These are phyloP conservation scores for Ormyrus nitidulus DNA, from an alignment of 2,888 invertebrate genomes.

Conservation along the genomic window DNA sequence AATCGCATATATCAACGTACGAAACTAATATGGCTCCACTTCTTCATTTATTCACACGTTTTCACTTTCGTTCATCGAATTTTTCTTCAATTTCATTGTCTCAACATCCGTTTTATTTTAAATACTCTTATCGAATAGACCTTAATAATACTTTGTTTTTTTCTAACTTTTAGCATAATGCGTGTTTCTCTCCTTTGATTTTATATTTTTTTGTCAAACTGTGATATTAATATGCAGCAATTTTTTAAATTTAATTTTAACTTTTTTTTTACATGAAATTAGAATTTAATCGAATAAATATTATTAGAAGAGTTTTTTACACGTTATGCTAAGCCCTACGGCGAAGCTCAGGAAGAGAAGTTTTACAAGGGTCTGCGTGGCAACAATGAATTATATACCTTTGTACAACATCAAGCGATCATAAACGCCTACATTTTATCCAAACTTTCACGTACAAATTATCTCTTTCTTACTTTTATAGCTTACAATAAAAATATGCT, in stretches of 20 bases:
- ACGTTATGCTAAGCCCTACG: conserved; percentile 27
- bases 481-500: conserved; percentile 1
- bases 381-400: conserved; percentile 34
- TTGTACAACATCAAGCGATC: conserved; percentile 34
- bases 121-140: conserved; percentile 33
- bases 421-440: conserved; percentile 16
- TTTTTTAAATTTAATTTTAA: background rate
- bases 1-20: conserved; percentile 48
- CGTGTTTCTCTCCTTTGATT: background rate
- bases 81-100: conserved; percentile 8
- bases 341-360: conserved; percentile 34
- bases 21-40: conserved; percentile 47
- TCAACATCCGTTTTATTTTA: background rate
- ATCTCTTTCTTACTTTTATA: background rate
- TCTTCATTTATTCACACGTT: conserved; percentile 17
- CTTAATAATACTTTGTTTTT: conserved; percentile 45
- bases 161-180: conserved; percentile 8
- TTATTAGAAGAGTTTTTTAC: conserved; percentile 22
- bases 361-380: conserved; percentile 28
- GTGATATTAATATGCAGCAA: background rate
- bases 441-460: conserved; percentile 13
- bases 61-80: background rate
- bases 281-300: conserved; percentile 18
- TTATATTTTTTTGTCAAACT: background rate
- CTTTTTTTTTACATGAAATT: conserved; percentile 28